These are phyloP conservation scores for Euplexia lucipara DNA, from an alignment of 2,888 invertebrate species.

Conservation along the genomic window DNA sequence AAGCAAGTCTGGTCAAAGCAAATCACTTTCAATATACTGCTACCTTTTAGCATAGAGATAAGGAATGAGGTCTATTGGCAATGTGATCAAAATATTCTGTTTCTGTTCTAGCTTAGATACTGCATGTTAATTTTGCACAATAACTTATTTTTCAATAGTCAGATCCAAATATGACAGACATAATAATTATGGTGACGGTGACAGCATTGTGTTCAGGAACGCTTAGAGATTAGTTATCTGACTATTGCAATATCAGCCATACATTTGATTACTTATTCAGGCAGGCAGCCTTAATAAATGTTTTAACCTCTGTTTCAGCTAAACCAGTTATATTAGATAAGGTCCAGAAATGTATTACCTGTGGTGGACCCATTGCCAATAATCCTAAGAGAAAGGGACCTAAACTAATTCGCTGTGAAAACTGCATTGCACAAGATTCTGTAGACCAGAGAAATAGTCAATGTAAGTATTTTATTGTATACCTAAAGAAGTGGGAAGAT, in stretches of 20 bases:
- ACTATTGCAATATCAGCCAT: neutral
- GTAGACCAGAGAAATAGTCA: conserved; percentile 85
- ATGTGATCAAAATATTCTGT: neutral
- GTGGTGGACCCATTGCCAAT: conserved; percentile 89
- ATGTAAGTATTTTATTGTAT: conserved; percentile 73
- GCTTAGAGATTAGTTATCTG: too few relatives aligned
- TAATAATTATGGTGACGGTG: too few relatives aligned
- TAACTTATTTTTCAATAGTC: too few relatives aligned
- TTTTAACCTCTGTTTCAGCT: conserved; percentile 75
- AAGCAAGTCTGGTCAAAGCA: neutral
- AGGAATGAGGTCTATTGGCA: neutral
- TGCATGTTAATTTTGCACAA: conserved; percentile 29
- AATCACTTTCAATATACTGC: too few relatives aligned
- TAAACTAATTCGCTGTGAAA: conserved; percentile 92
- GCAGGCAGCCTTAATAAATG: neutral
- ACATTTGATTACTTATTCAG: neutral
- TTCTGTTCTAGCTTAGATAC: conserved; percentile 4
- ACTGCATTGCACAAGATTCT: conserved; percentile 91
- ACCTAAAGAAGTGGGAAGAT: neutral
- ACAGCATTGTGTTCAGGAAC: too few relatives aligned
- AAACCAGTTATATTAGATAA: conserved; percentile 90
- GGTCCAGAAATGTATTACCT: conserved; percentile 91
- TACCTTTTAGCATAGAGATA: neutral
- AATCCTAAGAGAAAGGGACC: conserved; percentile 92
- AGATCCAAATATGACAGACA: too few relatives aligned